These are phyloP conservation scores for Rhopalosiphum nymphaeae DNA, from an alignment of 2,888 invertebrate species.

Conservation along the genomic window DNA sequence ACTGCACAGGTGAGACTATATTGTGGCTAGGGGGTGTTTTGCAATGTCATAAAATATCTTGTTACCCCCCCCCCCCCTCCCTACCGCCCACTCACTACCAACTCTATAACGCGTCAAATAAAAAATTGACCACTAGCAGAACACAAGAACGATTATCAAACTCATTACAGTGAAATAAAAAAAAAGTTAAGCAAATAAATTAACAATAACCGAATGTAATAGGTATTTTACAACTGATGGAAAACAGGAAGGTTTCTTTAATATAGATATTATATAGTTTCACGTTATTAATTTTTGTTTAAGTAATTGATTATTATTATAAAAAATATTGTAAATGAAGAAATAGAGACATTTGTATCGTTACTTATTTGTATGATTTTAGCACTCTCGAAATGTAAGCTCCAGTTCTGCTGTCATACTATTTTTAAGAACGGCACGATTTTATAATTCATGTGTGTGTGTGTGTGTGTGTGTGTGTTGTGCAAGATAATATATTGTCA, in stretches of 20 bases:
- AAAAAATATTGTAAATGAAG: background rate
- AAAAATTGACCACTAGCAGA: background rate
- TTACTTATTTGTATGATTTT: background rate
- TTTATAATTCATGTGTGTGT: background rate
- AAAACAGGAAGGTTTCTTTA: too few relatives aligned
- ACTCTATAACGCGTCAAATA: background rate
- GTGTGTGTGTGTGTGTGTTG: background rate
- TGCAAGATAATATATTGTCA: background rate
- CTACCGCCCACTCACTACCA: background rate
- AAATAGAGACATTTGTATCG: background rate
- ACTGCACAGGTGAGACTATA: background rate
- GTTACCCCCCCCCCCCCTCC: background rate
- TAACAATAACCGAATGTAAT: background rate
- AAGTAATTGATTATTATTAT: background rate
- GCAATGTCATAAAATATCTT: background rate
- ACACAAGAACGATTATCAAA: background rate
- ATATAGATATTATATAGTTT: background rate
- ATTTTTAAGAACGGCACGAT: background rate
- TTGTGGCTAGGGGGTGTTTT: background rate
- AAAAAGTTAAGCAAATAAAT: background rate
- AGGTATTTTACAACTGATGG: too few relatives aligned
- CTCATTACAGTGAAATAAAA: background rate
- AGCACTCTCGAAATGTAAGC: background rate
- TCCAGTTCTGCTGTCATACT: background rate
- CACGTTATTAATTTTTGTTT: background rate